Evolutionary conservation across 2,113 vertebrate species (phyloP).

Genomic region (Nothocercus julius): DNA sequence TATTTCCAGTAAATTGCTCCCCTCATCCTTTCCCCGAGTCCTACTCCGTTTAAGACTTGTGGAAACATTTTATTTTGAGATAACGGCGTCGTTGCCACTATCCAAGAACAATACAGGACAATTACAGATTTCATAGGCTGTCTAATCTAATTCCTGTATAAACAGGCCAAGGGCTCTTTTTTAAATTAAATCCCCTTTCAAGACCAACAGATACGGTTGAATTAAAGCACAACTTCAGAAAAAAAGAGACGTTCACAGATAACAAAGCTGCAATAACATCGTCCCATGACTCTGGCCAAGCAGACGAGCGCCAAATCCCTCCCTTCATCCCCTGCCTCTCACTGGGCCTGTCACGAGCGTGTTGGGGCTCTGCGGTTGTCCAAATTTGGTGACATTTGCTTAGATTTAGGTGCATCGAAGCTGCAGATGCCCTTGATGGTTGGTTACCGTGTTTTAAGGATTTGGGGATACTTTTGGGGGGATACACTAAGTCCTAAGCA

Average conservation of each 20-base stretch:
- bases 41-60: neutral
- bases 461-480: neutral
- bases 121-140: conserved; percentile 1
- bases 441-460: neutral
- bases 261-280: neutral
- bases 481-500: no score
- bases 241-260: neutral
- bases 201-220: neutral
- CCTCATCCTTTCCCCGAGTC: neutral
- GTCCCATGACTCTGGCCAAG: neutral
- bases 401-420: neutral
- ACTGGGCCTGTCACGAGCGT: rapidly evolving
- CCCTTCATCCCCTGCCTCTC: neutral
- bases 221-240: neutral
- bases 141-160: conserved; percentile 24
- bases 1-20: conserved; percentile 17
- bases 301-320: neutral
- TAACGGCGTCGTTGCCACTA: neutral
- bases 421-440: neutral
- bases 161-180: conserved; percentile 18
- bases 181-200: conserved; percentile 11
- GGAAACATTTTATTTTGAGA: conserved; percentile 20
- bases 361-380: neutral
- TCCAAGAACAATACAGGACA: conserved; percentile 44
- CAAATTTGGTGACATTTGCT: neutral